Percentiles rank a stretch among this genome's conserved stretches.
Conservation (phyloP, 2,797 vertebrate genomes). For the Schizopygopsis pylzovi region DNA sequence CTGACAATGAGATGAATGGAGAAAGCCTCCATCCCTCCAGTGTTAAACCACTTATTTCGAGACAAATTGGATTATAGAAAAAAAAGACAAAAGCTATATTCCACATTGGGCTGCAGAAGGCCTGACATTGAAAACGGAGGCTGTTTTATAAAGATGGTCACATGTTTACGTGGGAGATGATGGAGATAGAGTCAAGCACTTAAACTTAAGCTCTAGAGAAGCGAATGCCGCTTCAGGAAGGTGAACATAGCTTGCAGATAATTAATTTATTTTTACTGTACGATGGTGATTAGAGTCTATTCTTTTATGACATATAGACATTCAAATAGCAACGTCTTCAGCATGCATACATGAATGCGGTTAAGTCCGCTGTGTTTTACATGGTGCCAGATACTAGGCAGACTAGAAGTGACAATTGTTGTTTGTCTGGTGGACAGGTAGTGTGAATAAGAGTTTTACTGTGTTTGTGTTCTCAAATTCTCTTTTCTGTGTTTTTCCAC, state of each 20-base stretch:
- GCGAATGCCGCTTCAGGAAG: background rate
- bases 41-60: constrained; percentile 84
- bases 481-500: background rate
- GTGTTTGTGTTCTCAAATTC: constrained; percentile 1
- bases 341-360: constrained; percentile 63
- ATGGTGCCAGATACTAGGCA: constrained; percentile 58
- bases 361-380: constrained; percentile 60
- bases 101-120: constrained; percentile 71
- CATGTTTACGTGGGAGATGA: constrained; percentile 65
- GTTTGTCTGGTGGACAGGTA: constrained; percentile 67
- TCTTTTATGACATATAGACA: constrained; percentile 52
- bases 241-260: constrained; percentile 45
- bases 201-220: constrained; percentile 11
- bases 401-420: constrained; percentile 69
- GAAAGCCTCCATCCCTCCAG: constrained; percentile 69
- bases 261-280: constrained; percentile 34
- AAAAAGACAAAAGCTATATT: constrained; percentile 73
- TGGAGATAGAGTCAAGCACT: constrained; percentile 36
- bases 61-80: constrained; percentile 83
- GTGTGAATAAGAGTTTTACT: constrained; percentile 24
- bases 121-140: constrained; percentile 68
- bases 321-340: constrained; percentile 51
- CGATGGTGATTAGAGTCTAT: constrained; percentile 34
- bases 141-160: constrained; percentile 61
- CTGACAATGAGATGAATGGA: constrained; percentile 56